phyloP scores from a whole-genome alignment of 2,888 invertebrate genomes.

The Apodemia duryi region DNA sequence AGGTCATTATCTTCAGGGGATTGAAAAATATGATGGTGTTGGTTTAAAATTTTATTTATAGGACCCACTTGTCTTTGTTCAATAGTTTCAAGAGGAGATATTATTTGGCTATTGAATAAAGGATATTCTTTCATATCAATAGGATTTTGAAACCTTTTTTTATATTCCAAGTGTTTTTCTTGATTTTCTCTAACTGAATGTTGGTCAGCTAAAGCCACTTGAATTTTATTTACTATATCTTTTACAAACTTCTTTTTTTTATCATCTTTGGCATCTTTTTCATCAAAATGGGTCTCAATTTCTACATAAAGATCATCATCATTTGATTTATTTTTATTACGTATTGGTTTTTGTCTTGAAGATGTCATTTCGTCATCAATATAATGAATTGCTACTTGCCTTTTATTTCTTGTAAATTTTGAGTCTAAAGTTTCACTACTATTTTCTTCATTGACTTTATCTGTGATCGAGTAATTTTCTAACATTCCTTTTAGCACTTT shows the following conservation, averaged over 20 bases:
- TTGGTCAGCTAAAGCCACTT: conserved; percentile 53
- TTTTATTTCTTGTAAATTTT: conserved; percentile 46
- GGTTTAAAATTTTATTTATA: conserved; percentile 42
- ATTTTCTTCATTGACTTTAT: conserved; percentile 19
- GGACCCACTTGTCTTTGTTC: conserved; percentile 48
- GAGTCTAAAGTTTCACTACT: conserved; percentile 20
- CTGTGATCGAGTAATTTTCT: conserved; percentile 21
- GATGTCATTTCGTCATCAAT: conserved; percentile 33
- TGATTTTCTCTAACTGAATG: conserved; percentile 31
- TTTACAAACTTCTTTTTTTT: conserved; percentile 58
- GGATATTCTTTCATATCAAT: conserved; percentile 36
- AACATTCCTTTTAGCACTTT: conserved; percentile 29
- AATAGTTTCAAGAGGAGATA: conserved; percentile 34
- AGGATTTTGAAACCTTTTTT: conserved; percentile 54
- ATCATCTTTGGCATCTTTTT: conserved; percentile 57
- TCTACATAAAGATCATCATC: conserved; percentile 65
- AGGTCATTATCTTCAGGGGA: conserved; percentile 45
- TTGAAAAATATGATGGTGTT: conserved; percentile 36
- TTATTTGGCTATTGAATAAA: conserved; percentile 34
- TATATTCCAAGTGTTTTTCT: conserved; percentile 45
- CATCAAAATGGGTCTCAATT: conserved; percentile 69
- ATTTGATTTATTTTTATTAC: conserved; percentile 35
- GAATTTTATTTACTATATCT: conserved; percentile 59
- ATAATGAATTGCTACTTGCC: conserved; percentile 52
- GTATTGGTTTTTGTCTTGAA: conserved; percentile 30